Evolutionary conservation across 2,888 invertebrate species (phyloP).

Genomic region (Sminthurinus aureus): DNA sequence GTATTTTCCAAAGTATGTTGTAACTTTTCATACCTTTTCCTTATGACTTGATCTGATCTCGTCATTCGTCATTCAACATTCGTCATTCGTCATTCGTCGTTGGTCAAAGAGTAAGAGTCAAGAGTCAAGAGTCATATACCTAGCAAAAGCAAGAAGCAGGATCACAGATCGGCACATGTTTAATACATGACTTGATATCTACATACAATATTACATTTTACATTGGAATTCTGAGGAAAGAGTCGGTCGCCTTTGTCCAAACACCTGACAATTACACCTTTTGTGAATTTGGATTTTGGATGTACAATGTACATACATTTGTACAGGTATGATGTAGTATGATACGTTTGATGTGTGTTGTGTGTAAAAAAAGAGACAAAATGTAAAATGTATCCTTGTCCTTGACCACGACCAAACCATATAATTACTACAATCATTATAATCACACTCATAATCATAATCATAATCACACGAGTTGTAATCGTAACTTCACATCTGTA

Average conservation of each 20-base stretch:
- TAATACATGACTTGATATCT: too few species aligned
- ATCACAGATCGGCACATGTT: too few species aligned
- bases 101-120: background rate
- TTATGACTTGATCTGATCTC: too few species aligned
- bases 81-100: too few species aligned
- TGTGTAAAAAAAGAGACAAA: slow-evolving; percentile 19
- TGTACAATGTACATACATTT: background rate
- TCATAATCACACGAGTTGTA: background rate
- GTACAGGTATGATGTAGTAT: too few species aligned
- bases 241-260: slow-evolving; percentile 8
- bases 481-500: background rate
- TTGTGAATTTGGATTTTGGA: too few species aligned
- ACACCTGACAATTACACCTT: slow-evolving; percentile 13
- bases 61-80: too few species aligned
- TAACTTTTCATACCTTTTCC: too few species aligned
- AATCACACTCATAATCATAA: slow-evolving; percentile 1
- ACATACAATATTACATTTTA: too few species aligned
- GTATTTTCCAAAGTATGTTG: too few species aligned
- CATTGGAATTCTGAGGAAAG: background rate
- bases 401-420: slow-evolving; percentile 22
- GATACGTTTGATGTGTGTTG: background rate
- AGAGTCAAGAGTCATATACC: too few species aligned
- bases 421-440: slow-evolving; percentile 4
- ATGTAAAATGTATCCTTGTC: background rate
- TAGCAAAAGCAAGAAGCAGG: background rate